phyloP scores from a whole-genome alignment of 2,113 vertebrate genomes.

The Lucifuga dentata region DNA sequence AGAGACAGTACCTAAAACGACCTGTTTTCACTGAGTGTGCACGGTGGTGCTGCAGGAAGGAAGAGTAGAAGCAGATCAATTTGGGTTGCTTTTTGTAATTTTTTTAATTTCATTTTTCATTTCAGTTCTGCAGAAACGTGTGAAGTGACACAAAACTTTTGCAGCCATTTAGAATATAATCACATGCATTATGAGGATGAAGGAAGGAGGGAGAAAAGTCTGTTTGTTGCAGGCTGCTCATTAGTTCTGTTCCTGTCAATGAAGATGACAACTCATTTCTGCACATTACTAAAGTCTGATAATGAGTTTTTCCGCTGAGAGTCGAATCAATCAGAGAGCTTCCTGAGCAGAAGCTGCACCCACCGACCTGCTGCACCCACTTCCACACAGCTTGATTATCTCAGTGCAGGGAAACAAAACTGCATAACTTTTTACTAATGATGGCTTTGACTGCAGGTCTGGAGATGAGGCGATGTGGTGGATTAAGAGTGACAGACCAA shows the following conservation, averaged over 20 bases:
- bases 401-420: conserved; percentile 17
- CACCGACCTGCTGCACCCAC: conserved; percentile 41
- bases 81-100: no score
- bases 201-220: no score
- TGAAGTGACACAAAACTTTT: no score
- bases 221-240: conserved; percentile 27
- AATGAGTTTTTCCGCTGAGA: conserved; percentile 53
- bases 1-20: no score
- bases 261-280: conserved; percentile 29
- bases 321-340: conserved; percentile 49
- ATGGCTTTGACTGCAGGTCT: conserved; percentile 47
- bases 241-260: conserved; percentile 34
- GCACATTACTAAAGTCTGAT: conserved; percentile 30
- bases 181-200: no score
- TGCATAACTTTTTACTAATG: conserved; percentile 28
- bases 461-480: conserved; percentile 6
- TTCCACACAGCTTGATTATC: conserved; percentile 58
- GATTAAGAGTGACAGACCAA: background rate
- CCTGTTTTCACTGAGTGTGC: no score
- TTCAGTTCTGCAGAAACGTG: no score
- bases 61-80: no score
- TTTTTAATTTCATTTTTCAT: no score
- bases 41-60: no score
- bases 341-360: conserved; percentile 44
- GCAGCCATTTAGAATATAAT: no score